Base-by-base conservation (phyloP, 1,140 invertebrate species). In the Drosophila funebris region DNA sequence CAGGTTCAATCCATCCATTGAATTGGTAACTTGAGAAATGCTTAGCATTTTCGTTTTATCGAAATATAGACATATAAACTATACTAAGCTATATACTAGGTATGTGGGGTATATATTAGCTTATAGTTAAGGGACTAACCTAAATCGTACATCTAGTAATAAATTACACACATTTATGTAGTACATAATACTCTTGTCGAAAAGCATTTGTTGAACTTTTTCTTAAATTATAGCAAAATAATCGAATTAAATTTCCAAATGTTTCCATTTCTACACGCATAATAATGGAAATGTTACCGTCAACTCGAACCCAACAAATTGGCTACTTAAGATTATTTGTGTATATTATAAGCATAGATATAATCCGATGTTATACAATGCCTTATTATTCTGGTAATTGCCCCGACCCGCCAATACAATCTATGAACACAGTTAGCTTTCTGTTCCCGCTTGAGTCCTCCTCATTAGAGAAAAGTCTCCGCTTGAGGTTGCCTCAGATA, bases 391-490 rank as follows among this genome's bases (percentile, higher is more conserved):
- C 33, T 31, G 54, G 22, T 57, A n/a, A 7, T 20, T 43, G 16
- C 27, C 46, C 22, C 27, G 14, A 16, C 57, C 48, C 58, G 41
- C 39, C 48, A 20, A 58, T 85, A 85, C 70, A 72, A 75, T 69
- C 82, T 78, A 88, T 75, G 79, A 88, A 88, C 83, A 88, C 83
- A 88, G 84, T 88, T 46, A 77, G 83, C 84, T 88, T 76, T 73
- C 83, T 76, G 68, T 62, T 73, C 44, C 68, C 58, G 53, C 22
- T 69, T 61, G 74, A 54, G 67, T 50, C 62, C 52, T 60, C 43
- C 22, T 24, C 16, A n/a, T 56, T 78, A 83, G 36, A 83, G 53
- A 57, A 78, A 83, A 36, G 79, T 78, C 54, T 83, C 80, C 22
- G 20, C 43, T 41, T 78, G 57, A 48, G 50, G 41, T 27, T 41